Conservation (phyloP, 2,888 invertebrate species). For the Himalopsyche japonica region DNA sequence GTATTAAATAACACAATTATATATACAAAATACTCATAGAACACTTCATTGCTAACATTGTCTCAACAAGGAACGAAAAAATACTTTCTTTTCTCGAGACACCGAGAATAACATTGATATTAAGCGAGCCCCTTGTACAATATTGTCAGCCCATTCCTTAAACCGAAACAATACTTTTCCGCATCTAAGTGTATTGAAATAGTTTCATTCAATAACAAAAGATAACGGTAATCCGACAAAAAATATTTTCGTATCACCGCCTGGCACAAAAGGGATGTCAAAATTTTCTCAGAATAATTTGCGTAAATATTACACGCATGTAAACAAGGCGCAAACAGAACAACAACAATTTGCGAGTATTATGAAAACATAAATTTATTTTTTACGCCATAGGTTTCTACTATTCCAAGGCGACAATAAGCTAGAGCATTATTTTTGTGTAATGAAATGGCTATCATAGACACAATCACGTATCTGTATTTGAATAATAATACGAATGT, state of each 20-base stretch:
- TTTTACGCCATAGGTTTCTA: conserved; percentile 18
- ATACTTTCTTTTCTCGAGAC: too few species aligned
- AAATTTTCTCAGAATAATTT: conserved; percentile 16
- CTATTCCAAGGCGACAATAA: conserved; percentile 10
- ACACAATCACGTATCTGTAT: conserved; percentile 10
- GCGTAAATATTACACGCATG: conserved; percentile 16
- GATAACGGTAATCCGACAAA: too few species aligned
- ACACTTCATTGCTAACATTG: too few species aligned
- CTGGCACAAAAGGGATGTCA: background rate
- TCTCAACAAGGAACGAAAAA: too few species aligned
- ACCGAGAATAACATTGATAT: too few species aligned
- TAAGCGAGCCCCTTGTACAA: too few species aligned
- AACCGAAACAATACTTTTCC: too few species aligned
- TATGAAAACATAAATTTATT: background rate
- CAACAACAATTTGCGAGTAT: background rate
- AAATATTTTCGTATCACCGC: background rate
- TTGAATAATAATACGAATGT: background rate
- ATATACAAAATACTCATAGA: too few species aligned
- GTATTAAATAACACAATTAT: too few species aligned
- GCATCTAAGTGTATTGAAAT: too few species aligned
- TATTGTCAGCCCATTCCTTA: too few species aligned
- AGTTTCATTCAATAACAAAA: too few species aligned
- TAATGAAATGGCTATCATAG: background rate
- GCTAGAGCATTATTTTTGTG: background rate
- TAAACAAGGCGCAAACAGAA: background rate